A percentile compares a stretch with the other conserved stretches of the same genome.
Conservation (phyloP, 2,797 vertebrate species). For the Urocyon cinereoargenteus region DNA sequence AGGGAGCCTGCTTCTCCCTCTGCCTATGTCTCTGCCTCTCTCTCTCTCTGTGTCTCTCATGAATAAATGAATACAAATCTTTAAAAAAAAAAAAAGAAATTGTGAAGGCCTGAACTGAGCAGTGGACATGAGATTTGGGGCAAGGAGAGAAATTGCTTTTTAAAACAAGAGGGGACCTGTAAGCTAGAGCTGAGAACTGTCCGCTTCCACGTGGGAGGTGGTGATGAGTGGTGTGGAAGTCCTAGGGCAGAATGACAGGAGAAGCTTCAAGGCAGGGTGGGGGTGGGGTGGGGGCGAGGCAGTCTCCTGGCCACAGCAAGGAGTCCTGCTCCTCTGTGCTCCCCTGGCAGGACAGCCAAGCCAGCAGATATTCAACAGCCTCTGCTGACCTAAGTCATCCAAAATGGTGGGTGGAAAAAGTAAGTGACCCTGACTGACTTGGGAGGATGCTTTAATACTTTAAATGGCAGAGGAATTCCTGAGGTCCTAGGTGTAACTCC, state of each 20-base stretch:
- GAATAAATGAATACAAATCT: too few relatives aligned
- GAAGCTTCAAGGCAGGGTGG: neutral
- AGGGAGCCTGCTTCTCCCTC: too few relatives aligned
- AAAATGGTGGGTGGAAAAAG: neutral
- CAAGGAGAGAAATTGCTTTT: neutral
- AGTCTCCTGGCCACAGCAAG: neutral
- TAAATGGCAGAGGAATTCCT: neutral
- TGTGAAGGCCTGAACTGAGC: neutral
- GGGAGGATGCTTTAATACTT: neutral
- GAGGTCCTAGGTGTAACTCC: neutral
- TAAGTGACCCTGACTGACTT: neutral
- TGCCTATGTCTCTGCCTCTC: too few relatives aligned
- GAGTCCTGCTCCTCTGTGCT: neutral
- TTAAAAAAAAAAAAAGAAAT: neutral
- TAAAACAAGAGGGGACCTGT: neutral
- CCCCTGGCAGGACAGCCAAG: neutral
- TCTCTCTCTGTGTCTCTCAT: too few relatives aligned
- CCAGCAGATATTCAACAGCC: neutral
- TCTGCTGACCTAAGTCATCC: neutral
- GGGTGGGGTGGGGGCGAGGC: neutral
- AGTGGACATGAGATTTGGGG: neutral
- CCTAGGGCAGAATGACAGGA: neutral
- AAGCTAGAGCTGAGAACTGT: neutral
- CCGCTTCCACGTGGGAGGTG: neutral
- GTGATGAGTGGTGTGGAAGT: neutral